A percentile compares a stretch with the other conserved stretches of the same genome.
Evolutionary conservation across 2,888 invertebrate species (phyloP).

Genomic region (Escarpia spicata): DNA sequence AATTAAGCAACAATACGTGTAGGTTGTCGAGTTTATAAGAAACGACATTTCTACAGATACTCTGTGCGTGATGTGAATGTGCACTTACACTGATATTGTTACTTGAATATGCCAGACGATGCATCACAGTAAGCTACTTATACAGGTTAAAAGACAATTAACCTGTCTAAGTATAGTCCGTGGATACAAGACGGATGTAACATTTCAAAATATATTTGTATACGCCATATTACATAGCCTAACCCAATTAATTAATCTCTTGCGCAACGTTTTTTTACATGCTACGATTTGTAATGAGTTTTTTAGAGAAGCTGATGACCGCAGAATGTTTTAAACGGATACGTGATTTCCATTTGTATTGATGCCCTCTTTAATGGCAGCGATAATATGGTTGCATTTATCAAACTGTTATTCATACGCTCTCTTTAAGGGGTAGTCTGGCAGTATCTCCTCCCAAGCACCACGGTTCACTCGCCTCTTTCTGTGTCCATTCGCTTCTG

Average conservation of each 20-base stretch:
- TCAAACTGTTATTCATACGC: too few relatives aligned
- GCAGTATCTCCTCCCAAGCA: too few relatives aligned
- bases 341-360: neutral
- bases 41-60: neutral
- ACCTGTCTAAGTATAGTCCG: neutral
- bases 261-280: neutral
- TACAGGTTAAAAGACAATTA: neutral
- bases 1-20: neutral
- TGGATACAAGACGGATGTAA: neutral
- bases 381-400: too few relatives aligned
- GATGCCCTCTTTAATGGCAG: neutral
- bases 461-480: too few relatives aligned
- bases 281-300: too few relatives aligned
- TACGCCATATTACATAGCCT: neutral
- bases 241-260: neutral
- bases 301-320: neutral
- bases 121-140: neutral
- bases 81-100: neutral
- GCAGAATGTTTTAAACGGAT: neutral
- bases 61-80: neutral
- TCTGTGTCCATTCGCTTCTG: too few relatives aligned
- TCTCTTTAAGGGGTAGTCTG: too few relatives aligned
- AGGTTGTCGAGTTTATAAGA: neutral
- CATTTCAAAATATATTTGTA: neutral
- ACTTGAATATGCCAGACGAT: neutral